Percentiles rank a stretch among this genome's conserved stretches.
phyloP scores from a whole-genome alignment of 2,888 invertebrate species.

The Lypha dubia region DNA sequence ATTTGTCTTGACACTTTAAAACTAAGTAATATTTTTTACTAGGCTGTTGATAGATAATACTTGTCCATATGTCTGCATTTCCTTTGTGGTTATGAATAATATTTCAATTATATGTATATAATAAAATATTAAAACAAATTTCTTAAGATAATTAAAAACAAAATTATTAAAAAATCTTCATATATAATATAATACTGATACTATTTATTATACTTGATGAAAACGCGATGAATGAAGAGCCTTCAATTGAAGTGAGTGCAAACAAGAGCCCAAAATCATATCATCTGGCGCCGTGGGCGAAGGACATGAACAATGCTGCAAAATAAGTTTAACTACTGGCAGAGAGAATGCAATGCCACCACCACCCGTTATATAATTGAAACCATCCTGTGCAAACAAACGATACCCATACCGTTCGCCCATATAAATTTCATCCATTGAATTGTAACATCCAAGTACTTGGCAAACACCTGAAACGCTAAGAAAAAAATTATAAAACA shows the following conservation, averaged over 20 bases:
- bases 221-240: constrained; percentile 91
- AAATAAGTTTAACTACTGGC: constrained; percentile 85
- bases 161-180: background rate
- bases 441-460: constrained; percentile 81
- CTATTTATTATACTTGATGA: constrained; percentile 91
- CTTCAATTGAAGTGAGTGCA: constrained; percentile 86
- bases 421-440: constrained; percentile 84
- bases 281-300: constrained; percentile 91
- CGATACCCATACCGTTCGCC: constrained; percentile 96
- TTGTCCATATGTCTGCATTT: too few species aligned
- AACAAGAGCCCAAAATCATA: constrained; percentile 94
- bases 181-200: background rate
- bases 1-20: too few species aligned
- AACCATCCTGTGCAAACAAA: constrained; percentile 86
- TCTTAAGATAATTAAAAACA: too few species aligned
- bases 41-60: too few species aligned
- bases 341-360: constrained; percentile 92
- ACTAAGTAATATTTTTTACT: too few species aligned
- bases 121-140: too few species aligned
- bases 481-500: constrained; percentile 60
- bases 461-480: constrained; percentile 81
- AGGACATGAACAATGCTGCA: constrained; percentile 89
- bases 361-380: constrained; percentile 97
- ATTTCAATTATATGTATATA: too few species aligned
- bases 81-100: too few species aligned